Base-by-base conservation (phyloP, 1,140 invertebrate genomes). In the Callitettix versicolor region DNA sequence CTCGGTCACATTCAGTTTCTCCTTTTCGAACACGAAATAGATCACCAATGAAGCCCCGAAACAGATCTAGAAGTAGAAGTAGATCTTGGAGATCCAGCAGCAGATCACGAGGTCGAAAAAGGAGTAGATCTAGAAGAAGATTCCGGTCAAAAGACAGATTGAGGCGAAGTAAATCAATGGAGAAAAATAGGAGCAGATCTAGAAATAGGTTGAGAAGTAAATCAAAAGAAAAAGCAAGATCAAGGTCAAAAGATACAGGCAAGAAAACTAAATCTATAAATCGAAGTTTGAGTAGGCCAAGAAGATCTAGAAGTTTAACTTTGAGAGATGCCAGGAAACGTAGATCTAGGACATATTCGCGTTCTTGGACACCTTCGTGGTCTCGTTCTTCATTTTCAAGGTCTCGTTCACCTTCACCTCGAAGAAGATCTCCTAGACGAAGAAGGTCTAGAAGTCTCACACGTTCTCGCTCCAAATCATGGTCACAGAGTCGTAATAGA, bases 201-300 rank as follows among this genome's bases (percentile, higher is more conserved):
- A 51, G 62, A 36, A 64, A 62, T 30, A 59, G 61, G 47, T 60
- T 61, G 17, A 43, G 52, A 52, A 56, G 59, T 36, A 55, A 42
- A 46, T 60, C 58, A 14, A 33, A 41, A 33, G 56, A 55, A 12
- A 46, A 55, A 21, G 41, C 52, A 11, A 55, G 63, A 34, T 58
- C 65, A 17, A 56, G 64, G 56, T 71, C 69, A 0, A 66, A 72
- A 71, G 57, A 62, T 36, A 58, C 66, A 73, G 69, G 57, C 55
- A 58, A 2, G 69, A 68, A 60, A 72, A 58, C 68, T 61, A 68
- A 60, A 33, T 72, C 64, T 63, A 75, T 67, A 59, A 80, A 74
- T 56, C 71, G 66, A 40, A 71, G 75, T 65, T 62, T 41, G 58
- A 64, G 56, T 18, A 54, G 57, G 18, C 47, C 34, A 7, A 59